phyloP scores from a whole-genome alignment of 2,888 invertebrate genomes.

The Trypoxylon attenuatum region DNA sequence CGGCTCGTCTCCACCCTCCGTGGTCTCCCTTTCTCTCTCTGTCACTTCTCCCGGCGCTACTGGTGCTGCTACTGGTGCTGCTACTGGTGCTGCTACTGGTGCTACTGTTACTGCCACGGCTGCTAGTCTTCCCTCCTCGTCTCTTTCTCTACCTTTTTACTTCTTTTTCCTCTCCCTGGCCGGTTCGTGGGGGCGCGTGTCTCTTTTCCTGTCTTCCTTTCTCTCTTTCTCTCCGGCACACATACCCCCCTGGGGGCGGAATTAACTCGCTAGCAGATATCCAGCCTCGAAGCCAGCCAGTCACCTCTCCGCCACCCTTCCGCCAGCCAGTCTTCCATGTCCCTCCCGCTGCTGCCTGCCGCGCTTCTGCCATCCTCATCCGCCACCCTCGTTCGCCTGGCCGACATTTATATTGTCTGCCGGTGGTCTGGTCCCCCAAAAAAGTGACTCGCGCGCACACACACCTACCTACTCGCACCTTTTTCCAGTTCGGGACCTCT shows the following conservation, averaged over 20 bases:
- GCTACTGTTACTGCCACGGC: no score
- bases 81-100: no score
- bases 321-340: conserved; percentile 9
- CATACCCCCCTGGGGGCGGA: conserved; percentile 62
- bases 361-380: conserved; percentile 10
- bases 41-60: background rate
- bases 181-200: no score
- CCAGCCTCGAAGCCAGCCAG: conserved; percentile 57
- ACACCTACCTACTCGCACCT: conserved; percentile 17
- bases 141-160: conserved; percentile 34
- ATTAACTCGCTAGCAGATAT: conserved; percentile 73
- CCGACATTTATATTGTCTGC: conserved; percentile 67
- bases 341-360: conserved; percentile 18
- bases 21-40: conserved; percentile 34
- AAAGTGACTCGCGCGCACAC: conserved; percentile 25
- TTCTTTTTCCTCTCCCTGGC: conserved; percentile 32
- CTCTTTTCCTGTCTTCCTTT: no score
- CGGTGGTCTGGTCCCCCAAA: conserved; percentile 51
- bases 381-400: conserved; percentile 36
- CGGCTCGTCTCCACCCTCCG: conserved; percentile 56
- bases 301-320: conserved; percentile 33
- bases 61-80: no score
- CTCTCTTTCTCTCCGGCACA: conserved; percentile 29
- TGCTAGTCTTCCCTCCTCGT: conserved; percentile 21
- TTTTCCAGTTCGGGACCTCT: conserved; percentile 48